Evolutionary conservation across 2,113 vertebrate species (phyloP).

Genomic region (Gnathonemus longibarbis): DNA sequence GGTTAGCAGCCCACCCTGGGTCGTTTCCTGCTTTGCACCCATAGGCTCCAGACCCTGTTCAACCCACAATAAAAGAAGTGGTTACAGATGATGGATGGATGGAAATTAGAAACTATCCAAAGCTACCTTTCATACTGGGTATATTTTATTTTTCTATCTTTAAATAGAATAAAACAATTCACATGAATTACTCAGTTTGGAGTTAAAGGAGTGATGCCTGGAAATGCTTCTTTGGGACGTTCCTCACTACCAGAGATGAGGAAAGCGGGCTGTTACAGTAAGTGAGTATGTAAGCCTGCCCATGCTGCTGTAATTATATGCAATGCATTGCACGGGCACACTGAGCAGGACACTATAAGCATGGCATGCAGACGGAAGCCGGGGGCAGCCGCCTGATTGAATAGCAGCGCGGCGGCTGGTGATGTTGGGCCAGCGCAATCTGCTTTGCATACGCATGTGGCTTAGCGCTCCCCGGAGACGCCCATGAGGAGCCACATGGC

Average conservation of each 20-base stretch:
- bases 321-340: neutral
- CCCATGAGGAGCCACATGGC: conserved; percentile 42
- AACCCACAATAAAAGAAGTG: neutral
- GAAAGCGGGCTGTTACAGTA: neutral
- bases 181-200: neutral
- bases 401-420: neutral
- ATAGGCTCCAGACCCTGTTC: neutral
- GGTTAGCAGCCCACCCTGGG: too few relatives aligned
- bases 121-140: neutral
- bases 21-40: neutral
- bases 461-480: conserved; percentile 53
- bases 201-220: neutral
- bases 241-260: neutral
- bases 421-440: neutral
- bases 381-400: neutral
- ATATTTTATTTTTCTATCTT: neutral
- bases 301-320: neutral
- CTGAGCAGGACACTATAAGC: neutral
- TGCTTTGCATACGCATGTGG: conserved; percentile 58
- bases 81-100: neutral
- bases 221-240: neutral
- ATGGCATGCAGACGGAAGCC: neutral
- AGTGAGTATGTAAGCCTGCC: neutral
- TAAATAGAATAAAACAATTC: neutral
- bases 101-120: neutral